Conservation (phyloP, 30 jellyfish, hydroid and myxozoan species). For the Catostylus mosaicus region DNA sequence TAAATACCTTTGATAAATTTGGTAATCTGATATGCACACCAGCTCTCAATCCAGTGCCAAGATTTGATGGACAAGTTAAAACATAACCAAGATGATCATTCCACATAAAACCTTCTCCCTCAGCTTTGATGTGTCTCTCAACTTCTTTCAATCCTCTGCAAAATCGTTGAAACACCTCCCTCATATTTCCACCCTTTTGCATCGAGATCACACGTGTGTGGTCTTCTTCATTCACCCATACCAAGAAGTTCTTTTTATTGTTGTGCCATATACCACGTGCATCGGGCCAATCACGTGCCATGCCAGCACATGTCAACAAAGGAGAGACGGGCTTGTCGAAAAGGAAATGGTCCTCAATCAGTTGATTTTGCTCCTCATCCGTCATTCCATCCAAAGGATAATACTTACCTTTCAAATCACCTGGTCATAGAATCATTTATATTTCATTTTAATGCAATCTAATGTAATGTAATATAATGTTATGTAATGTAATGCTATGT, state of each 20-base stretch:
- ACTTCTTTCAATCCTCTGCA: slow-evolving; percentile 71
- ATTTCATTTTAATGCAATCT: too few species aligned
- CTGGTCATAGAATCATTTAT: too few species aligned
- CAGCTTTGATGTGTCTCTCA: slow-evolving; percentile 61
- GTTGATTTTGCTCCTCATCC: slow-evolving; percentile 70
- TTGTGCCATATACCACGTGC: slow-evolving; percentile 92
- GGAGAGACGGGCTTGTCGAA: slow-evolving; percentile 88
- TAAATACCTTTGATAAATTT: neutral
- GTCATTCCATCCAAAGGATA: slow-evolving; percentile 77
- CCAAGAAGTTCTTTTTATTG: slow-evolving; percentile 77
- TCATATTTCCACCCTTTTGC: slow-evolving; percentile 93
- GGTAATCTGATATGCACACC: slow-evolving; percentile 93
- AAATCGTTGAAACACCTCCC: slow-evolving; percentile 73
- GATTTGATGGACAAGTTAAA: slow-evolving; percentile 91
- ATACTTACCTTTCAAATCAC: slow-evolving; percentile 62
- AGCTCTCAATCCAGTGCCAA: slow-evolving; percentile 94
- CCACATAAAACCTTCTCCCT: slow-evolving; percentile 88
- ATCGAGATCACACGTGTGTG: slow-evolving; percentile 88
- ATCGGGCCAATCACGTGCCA: slow-evolving; percentile 95
- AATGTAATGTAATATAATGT: too few species aligned
- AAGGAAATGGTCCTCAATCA: slow-evolving; percentile 76
- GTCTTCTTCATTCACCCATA: slow-evolving; percentile 95
- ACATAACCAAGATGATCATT: slow-evolving; percentile 85
- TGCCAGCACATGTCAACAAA: slow-evolving; percentile 76
- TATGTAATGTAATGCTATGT: too few species aligned